Conservation (phyloP, 1,140 invertebrate genomes). For the Danaus plexippus region DNA sequence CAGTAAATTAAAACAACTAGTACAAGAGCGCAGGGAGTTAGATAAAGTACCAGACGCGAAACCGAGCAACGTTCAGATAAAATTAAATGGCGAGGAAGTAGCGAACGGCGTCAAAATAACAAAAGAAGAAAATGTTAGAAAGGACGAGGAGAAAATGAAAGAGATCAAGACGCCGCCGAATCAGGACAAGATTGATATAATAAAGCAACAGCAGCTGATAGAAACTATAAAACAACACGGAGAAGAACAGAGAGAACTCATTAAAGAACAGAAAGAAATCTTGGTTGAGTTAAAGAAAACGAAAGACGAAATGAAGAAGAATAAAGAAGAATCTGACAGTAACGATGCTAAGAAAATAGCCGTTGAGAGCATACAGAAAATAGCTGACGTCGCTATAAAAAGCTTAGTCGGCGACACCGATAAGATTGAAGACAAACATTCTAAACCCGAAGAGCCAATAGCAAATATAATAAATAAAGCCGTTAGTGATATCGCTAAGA, state of each 20-base stretch:
- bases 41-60: constrained; percentile 20
- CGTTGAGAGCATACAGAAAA: constrained; percentile 68
- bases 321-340: constrained; percentile 50
- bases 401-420: constrained; percentile 55
- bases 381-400: constrained; percentile 64
- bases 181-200: constrained; percentile 44
- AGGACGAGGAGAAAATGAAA: constrained; percentile 22
- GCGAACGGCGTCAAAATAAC: constrained; percentile 25
- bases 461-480: constrained; percentile 48
- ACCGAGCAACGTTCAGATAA: constrained; percentile 43
- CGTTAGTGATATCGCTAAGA: constrained; percentile 50
- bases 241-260: constrained; percentile 72
- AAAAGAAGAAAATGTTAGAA: constrained; percentile 15
- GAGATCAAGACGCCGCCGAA: constrained; percentile 25
- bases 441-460: constrained; percentile 31
- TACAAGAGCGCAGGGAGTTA: constrained; percentile 13
- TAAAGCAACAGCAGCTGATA: constrained; percentile 67
- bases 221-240: constrained; percentile 74
- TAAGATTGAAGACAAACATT: constrained; percentile 26
- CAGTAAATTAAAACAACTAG: neutral
- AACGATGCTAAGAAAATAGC: constrained; percentile 64
- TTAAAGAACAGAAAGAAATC: constrained; percentile 74
- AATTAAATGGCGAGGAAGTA: constrained; percentile 36
- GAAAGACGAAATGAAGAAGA: constrained; percentile 66
- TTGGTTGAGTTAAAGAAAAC: constrained; percentile 72